Evolutionary conservation across 2,113 vertebrate genomes (phyloP).

Genomic region (Ellobius talpinus): DNA sequence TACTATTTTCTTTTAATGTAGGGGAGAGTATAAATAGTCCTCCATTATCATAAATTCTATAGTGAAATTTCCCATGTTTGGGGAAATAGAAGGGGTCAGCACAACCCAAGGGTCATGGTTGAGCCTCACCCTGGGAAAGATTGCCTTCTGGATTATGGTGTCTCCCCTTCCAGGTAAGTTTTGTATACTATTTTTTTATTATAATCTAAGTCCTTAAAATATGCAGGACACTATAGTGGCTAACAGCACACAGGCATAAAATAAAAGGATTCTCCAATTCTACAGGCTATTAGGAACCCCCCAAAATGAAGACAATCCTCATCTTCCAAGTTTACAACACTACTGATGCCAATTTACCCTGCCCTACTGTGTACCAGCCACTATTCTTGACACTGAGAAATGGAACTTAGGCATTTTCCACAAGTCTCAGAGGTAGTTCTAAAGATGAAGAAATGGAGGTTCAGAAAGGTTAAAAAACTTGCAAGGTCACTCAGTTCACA

Average conservation of each 20-base stretch:
- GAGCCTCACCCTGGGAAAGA: background rate
- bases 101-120: background rate
- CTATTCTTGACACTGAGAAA: background rate
- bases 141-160: background rate
- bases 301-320: background rate
- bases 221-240: background rate
- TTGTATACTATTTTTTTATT: background rate
- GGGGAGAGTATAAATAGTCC: background rate
- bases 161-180: background rate
- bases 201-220: background rate
- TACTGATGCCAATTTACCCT: background rate
- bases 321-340: background rate
- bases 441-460: slow-evolving; percentile 44
- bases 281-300: background rate
- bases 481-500: background rate
- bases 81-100: background rate
- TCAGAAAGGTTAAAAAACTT: background rate
- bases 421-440: background rate
- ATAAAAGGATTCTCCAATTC: slow-evolving; percentile 14
- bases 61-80: background rate
- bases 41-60: background rate
- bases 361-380: background rate
- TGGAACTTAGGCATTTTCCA: background rate
- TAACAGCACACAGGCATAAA: background rate
- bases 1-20: background rate